Base-by-base conservation (phyloP, 2,797 vertebrate genomes). In the Perodicticus potto region DNA sequence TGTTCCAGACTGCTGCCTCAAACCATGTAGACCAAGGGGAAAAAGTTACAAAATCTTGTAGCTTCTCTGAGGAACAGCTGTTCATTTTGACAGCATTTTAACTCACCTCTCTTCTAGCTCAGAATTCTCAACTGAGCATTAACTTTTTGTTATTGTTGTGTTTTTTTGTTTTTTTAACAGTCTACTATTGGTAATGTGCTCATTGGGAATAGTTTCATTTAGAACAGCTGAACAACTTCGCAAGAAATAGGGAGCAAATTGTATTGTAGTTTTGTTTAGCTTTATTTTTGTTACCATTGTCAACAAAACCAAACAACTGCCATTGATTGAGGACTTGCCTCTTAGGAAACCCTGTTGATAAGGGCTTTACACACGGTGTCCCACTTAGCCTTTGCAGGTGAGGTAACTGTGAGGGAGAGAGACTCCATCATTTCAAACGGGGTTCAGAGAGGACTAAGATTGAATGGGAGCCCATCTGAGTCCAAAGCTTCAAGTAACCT, bases 81-180 rank as follows among this genome's bases (percentile, higher is more conserved):
- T 82, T 96, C 55, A 72, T 55, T 92, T 61, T 92, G 91, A 88
- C 59, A 92, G 55, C 61, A 93, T 22, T 80, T 97, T 82, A 89
- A 77, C 37, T 94, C 53, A 85, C 20, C n/a, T 29, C 17, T 53
- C 32, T 88, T 85, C 69, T 69, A 34, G 16, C 77, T 88, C n/a
- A 69, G 59, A 83, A 65, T 61, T 73, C 63, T 95, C 40, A 65
- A 25, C 14, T 63, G 43, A 59, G 43, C 90, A 65, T 85, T 91
- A 43, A 53, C 59, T 89, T 49, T 57, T 27, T n/a, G 14, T 53
- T 53, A 53, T 53, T 53, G 49, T 53, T 53, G 49, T 53, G 65
- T 80, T 72, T 55, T 80, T 53, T 74, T 89, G 27, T 57, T 27
- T n/a, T 70, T 69, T 45, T 7, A 83, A 82, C 49, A 59, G 14